Evolutionary conservation across 2,888 invertebrate species (phyloP).

Genomic region (Acronicta aceris): DNA sequence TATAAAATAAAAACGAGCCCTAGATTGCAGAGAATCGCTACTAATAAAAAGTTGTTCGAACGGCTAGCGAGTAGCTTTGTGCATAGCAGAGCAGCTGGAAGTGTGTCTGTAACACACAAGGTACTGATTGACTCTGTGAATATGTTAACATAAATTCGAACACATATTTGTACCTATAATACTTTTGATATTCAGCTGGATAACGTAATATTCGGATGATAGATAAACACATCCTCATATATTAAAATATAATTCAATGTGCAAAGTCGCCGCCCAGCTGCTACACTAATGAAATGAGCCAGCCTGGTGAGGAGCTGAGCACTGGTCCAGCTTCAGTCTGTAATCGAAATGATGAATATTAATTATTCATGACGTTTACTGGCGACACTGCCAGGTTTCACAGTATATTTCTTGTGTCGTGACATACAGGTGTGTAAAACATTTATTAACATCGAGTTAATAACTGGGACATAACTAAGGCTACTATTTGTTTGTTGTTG

Average conservation of each 20-base stretch:
- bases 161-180: no score
- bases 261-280: background rate
- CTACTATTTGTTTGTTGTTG: background rate
- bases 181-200: no score
- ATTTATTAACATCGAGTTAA: background rate
- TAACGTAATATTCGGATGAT: background rate
- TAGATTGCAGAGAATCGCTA: background rate
- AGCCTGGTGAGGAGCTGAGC: slow-evolving; percentile 1
- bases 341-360: slow-evolving; percentile 32
- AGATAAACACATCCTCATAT: background rate
- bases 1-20: background rate
- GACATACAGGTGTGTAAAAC: background rate
- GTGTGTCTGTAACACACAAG: no score
- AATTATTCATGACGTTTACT: slow-evolving; percentile 54
- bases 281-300: slow-evolving; percentile 2
- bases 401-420: slow-evolving; percentile 33
- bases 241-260: background rate
- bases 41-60: background rate
- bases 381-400: slow-evolving; percentile 42
- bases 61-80: no score
- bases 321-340: slow-evolving; percentile 5
- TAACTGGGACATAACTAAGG: slow-evolving; percentile 8
- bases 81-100: no score
- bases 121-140: no score
- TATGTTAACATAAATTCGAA: no score